Evolutionary conservation across 2,113 vertebrate genomes (phyloP), one percentile per base, ranked within the genome.

Genomic region (Eidolon helvum): DNA sequence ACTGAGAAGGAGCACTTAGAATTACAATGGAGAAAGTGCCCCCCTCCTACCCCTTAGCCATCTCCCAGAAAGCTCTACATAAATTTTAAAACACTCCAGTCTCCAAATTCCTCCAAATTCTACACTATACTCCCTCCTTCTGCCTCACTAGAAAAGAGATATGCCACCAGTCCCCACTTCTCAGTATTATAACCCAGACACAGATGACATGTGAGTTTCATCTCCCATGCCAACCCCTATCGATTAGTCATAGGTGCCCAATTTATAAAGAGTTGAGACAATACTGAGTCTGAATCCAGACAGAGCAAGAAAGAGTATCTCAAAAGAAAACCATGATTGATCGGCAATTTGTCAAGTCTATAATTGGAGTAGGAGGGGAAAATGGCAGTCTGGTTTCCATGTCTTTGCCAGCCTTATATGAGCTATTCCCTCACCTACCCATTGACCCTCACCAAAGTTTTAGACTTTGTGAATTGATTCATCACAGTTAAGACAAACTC

Each of bases 401-500:
- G 10, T 15, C 43, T 19, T 10, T 63, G 45, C 50, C 92, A 71
- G 15, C 22, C 45, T 59, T 22, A 4, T 9, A 2, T 4, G 26
- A 30, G 18, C 35, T 21, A 0, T 79, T 65, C 43, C 38, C 38
- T 35, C 28, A 14, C 21, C 77, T 19, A 45, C 80, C 66, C 88
- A 68, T 7, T 5, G 80, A 22, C 43, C 75, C 98, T 98, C 95
- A 98, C 99, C 97, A 96, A 97, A 16, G 98, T 97, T 75, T 96
- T 92, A 7, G 98, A 95, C n/a, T 97, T 92, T 40, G 79, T 59
- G 14, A 99, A 98, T 80, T 92, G 97, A 0, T 30, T 40, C 94
- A 98, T 98, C 85, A 98, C 94, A 26, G 96, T 96, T 21, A 95
- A 98, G 82, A 99, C 98, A 92, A 99, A 99, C 0, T 43, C 6